A percentile compares a stretch with the other conserved stretches of the same genome.
Conservation (phyloP, 2,797 vertebrate genomes). For the Siniperca obscura region DNA sequence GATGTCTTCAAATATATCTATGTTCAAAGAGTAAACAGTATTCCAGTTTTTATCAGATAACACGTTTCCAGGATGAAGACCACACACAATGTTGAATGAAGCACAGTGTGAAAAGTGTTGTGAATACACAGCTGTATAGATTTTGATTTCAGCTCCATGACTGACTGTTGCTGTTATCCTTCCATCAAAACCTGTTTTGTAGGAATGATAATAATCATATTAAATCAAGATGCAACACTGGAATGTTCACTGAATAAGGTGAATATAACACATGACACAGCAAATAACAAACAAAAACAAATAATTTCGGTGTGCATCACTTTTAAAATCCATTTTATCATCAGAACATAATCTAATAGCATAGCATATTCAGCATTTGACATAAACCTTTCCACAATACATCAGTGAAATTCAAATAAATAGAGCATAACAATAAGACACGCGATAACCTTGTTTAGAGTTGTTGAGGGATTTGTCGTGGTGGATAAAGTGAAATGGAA, state of each 20-base stretch:
- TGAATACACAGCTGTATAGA: conserved; percentile 38
- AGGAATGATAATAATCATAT: conserved; percentile 59
- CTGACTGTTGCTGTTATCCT: conserved; percentile 40
- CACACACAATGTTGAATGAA: conserved; percentile 43
- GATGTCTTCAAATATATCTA: conserved; percentile 58
- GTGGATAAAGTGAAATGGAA: conserved; percentile 32
- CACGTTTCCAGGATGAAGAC: conserved; percentile 68
- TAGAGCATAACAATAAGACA: conserved; percentile 74
- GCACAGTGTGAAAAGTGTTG: conserved; percentile 49
- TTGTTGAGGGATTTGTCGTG: conserved; percentile 37
- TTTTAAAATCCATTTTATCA: conserved; percentile 57
- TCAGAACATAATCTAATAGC: conserved; percentile 60
- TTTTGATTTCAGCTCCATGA: conserved; percentile 33
- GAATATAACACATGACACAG: conserved; percentile 73
- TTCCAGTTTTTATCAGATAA: conserved; percentile 77
- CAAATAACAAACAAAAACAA: conserved; percentile 64
- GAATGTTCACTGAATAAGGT: conserved; percentile 71
- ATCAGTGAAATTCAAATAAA: conserved; percentile 76
- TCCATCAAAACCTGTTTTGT: conserved; percentile 63
- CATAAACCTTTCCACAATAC: conserved; percentile 56
- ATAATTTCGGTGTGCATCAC: conserved; percentile 64
- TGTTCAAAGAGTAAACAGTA: conserved; percentile 70
- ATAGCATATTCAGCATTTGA: conserved; percentile 72
- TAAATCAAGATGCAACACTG: conserved; percentile 59
- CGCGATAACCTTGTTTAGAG: conserved; percentile 48